Percentiles rank a stretch among this genome's conserved stretches.
Evolutionary conservation across 2,888 invertebrate genomes (phyloP).

Genomic region (Leptinotarsa juncta): DNA sequence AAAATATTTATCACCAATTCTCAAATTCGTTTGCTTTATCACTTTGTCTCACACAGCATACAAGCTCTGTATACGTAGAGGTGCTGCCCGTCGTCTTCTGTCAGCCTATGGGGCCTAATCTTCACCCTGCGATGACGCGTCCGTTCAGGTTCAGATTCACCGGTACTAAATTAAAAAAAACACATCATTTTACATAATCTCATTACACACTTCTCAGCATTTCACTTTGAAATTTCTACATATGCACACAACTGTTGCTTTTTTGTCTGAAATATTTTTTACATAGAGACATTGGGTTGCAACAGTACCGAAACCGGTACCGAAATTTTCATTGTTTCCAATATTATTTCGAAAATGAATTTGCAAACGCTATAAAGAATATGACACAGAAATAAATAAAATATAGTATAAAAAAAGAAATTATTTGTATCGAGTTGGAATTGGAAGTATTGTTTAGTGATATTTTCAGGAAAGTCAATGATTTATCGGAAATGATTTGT

Average conservation of each 20-base stretch:
- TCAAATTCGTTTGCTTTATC: constrained; percentile 62
- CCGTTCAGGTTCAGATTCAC: constrained; percentile 67
- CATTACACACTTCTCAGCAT: constrained; percentile 48
- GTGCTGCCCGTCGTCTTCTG: constrained; percentile 67
- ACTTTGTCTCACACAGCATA: constrained; percentile 67
- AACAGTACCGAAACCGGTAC: background rate
- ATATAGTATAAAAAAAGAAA: too few species aligned
- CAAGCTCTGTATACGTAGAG: constrained; percentile 67
- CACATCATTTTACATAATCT: constrained; percentile 52
- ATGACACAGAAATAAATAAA: too few species aligned
- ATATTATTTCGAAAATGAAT: too few species aligned
- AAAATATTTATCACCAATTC: constrained; percentile 54
- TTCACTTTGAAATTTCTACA: constrained; percentile 26
- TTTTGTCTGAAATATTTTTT: background rate
- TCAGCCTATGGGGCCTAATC: constrained; percentile 70
- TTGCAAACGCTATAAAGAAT: too few species aligned
- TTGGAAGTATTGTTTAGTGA: too few species aligned
- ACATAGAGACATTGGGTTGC: background rate
- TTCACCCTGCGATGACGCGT: constrained; percentile 63
- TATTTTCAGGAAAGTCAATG: too few species aligned
- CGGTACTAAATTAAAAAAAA: constrained; percentile 65
- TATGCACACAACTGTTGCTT: constrained; percentile 36
- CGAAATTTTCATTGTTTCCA: background rate
- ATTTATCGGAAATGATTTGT: too few species aligned
- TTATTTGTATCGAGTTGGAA: too few species aligned